phyloP scores from a whole-genome alignment of 2,113 vertebrate genomes.

The Thamnaconus septentrionalis region DNA sequence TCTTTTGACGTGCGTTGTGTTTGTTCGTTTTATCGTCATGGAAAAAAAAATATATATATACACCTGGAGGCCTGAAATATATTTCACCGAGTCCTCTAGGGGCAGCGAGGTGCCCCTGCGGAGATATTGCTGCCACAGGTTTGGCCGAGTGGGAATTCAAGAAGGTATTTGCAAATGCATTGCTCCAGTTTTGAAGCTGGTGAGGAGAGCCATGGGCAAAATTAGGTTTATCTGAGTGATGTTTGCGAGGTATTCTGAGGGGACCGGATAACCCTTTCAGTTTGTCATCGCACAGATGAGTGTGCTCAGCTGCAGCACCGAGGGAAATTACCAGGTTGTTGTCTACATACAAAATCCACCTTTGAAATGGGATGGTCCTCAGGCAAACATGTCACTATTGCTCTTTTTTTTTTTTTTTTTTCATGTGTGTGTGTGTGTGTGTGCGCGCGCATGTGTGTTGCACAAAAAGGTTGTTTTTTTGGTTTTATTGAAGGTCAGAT shows the following conservation, averaged over 20 bases:
- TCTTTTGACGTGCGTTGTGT: slow-evolving; percentile 53
- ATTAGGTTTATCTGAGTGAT: slow-evolving; percentile 74
- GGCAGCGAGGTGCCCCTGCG: slow-evolving; percentile 40
- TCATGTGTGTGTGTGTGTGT: not conserved
- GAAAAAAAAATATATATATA: slow-evolving; percentile 29
- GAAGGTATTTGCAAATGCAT: slow-evolving; percentile 72
- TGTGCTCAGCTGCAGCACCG: slow-evolving; percentile 63
- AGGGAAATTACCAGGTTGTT: slow-evolving; percentile 74
- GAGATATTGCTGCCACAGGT: slow-evolving; percentile 50
- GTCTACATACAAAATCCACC: slow-evolving; percentile 67
- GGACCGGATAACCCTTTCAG: slow-evolving; percentile 69
- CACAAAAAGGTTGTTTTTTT: slow-evolving; percentile 17
- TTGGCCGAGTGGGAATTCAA: slow-evolving; percentile 49
- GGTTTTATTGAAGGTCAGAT: slow-evolving; percentile 36
- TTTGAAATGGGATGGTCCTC: slow-evolving; percentile 61
- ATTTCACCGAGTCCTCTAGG: slow-evolving; percentile 58
- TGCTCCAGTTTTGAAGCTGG: slow-evolving; percentile 71
- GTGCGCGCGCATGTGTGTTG: not conserved
- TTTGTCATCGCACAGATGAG: slow-evolving; percentile 69
- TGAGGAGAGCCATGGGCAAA: slow-evolving; percentile 73
- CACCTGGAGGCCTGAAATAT: slow-evolving; percentile 48
- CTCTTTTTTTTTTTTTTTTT: slow-evolving; percentile 7
- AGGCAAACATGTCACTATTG: slow-evolving; percentile 51
- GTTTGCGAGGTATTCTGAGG: slow-evolving; percentile 66
- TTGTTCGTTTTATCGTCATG: slow-evolving; percentile 62